These are phyloP conservation scores for Xanthostigma xanthostigma DNA, from an alignment of 2,888 invertebrate species.

Conservation along the genomic window DNA sequence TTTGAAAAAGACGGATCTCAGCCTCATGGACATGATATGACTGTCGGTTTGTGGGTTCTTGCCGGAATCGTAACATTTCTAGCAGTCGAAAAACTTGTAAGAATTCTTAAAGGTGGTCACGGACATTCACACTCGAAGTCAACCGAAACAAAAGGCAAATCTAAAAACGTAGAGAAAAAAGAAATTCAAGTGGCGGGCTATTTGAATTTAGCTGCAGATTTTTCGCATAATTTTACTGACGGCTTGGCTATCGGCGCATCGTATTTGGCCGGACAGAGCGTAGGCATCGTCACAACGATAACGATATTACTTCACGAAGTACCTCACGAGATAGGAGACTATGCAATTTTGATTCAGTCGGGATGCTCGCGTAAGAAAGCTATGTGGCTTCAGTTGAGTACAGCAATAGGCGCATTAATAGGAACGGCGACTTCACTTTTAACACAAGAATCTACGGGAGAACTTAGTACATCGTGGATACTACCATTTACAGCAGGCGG, in stretches of 20 bases:
- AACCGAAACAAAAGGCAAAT: slow-evolving; percentile 32
- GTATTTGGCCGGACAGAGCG: slow-evolving; percentile 76
- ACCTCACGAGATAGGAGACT: slow-evolving; percentile 99
- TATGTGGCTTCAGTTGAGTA: slow-evolving; percentile 84
- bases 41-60: slow-evolving; percentile 87
- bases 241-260: slow-evolving; percentile 98
- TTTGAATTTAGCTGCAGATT: slow-evolving; percentile 94
- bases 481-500: slow-evolving; percentile 97
- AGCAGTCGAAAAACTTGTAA: slow-evolving; percentile 82
- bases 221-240: slow-evolving; percentile 98
- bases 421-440: slow-evolving; percentile 83
- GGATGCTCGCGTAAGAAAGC: slow-evolving; percentile 90
- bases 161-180: slow-evolving; percentile 21
- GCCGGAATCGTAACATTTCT: slow-evolving; percentile 86
- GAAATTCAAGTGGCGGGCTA: slow-evolving; percentile 80
- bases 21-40: slow-evolving; percentile 61
- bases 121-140: slow-evolving; percentile 52
- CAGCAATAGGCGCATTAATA: slow-evolving; percentile 86
- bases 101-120: slow-evolving; percentile 72
- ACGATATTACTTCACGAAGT: slow-evolving; percentile 97
- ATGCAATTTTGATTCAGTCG: slow-evolving; percentile 94
- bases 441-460: slow-evolving; percentile 49
- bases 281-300: slow-evolving; percentile 82
- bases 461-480: slow-evolving; percentile 69
- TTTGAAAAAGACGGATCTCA: slow-evolving; percentile 34